Evolutionary conservation across 2,888 invertebrate species (phyloP), one percentile per base, ranked within the genome.

Genomic region (Brenthis ino): DNA sequence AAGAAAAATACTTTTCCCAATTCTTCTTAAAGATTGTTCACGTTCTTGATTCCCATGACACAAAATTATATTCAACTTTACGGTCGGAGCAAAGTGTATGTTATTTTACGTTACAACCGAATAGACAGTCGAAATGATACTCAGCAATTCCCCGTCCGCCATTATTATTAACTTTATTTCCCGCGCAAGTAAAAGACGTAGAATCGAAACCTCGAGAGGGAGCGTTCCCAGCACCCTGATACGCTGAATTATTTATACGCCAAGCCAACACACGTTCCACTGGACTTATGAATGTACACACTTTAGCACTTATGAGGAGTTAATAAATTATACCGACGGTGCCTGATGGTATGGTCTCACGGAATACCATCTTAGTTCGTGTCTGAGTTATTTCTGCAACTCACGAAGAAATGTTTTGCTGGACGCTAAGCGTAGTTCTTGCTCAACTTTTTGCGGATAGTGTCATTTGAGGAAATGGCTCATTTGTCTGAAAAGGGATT

Each of bases 251-350:
- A 90, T 91, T 91, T 86, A 91, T 88, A 77, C 71, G 77, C 76
- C 77, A 76, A 80, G 81, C 80, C 76, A 74, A 83, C 84, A 82
- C 82, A 86, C 85, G 84, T 82, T 79, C 79, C 79, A 71, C 79
- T 81, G 88, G 90, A 87, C 89, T 88, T 87, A 89, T 86, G 85
- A 80, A 78, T 80, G 79, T 80, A 92, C 91, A 91, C 88, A 91
- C 88, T 91, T 91, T 85, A 89, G 89, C 91, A 91, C 91, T 91
- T 90, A 89, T 90, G 87, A 85, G 80, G 85, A 84, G 87, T 90
- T 91, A 90, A 92, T 92, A 93, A 91, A 92, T 91, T 88, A 93
- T 86, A 83, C 84, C 73, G 66, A 74, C 69, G 63, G 6, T 51
- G 71, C 74, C 75, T 84, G 85, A 90, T 89, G 88, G 85, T 75